Conservation (phyloP, 2,113 vertebrate species). For the Trinectes maculatus region DNA sequence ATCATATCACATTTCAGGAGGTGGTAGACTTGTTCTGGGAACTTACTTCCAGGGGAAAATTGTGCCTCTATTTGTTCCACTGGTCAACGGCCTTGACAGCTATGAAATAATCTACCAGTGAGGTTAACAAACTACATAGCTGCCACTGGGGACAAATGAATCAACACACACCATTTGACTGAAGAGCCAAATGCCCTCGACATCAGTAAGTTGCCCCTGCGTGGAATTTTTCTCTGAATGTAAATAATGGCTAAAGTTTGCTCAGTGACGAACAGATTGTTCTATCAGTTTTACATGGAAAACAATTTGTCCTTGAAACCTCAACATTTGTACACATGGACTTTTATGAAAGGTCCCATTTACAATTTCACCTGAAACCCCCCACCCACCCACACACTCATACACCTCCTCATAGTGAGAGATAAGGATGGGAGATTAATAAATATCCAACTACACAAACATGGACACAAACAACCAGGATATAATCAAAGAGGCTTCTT, state of each 20-base stretch:
- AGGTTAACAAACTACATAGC: constrained; percentile 74
- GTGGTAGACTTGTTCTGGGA: constrained; percentile 66
- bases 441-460: constrained; percentile 78
- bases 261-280: constrained; percentile 79
- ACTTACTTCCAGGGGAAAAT: constrained; percentile 57
- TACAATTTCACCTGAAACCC: constrained; percentile 79
- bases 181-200: constrained; percentile 50
- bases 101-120: constrained; percentile 82
- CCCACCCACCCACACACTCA: background rate
- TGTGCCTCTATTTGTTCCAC: constrained; percentile 47
- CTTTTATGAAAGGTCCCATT: constrained; percentile 85
- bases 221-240: constrained; percentile 78
- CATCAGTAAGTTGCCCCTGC: constrained; percentile 57
- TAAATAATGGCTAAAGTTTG: constrained; percentile 83
- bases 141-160: constrained; percentile 55
- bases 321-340: constrained; percentile 81
- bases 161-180: constrained; percentile 52
- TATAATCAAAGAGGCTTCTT: constrained; percentile 15
- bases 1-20: constrained; percentile 55
- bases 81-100: constrained; percentile 71
- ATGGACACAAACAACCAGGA: constrained; percentile 16
- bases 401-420: constrained; percentile 41
- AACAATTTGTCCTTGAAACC: constrained; percentile 85
- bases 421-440: constrained; percentile 81
- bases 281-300: constrained; percentile 84